phyloP scores from a whole-genome alignment of 2,888 invertebrate species.

The Dryobotodes eremita region DNA sequence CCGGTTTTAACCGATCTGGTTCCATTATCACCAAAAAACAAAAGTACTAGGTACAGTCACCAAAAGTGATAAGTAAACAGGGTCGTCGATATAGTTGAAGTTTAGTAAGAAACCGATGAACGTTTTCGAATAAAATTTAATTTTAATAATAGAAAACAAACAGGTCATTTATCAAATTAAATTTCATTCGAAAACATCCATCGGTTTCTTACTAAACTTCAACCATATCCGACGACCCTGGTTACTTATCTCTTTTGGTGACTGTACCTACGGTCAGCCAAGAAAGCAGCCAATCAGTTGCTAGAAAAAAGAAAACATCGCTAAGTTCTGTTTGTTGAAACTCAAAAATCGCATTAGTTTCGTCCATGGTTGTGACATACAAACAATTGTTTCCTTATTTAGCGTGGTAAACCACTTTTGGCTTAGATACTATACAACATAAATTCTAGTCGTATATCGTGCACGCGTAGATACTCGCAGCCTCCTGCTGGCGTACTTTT shows the following conservation, averaged over 20 bases:
- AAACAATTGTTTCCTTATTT: not conserved
- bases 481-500: slow-evolving; percentile 81
- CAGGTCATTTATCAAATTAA: too few relatives aligned
- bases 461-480: slow-evolving; percentile 47
- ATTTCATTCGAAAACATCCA: too few relatives aligned
- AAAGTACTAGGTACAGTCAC: not conserved
- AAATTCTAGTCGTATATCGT: slow-evolving; percentile 27
- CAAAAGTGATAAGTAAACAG: too few relatives aligned
- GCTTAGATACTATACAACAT: not conserved
- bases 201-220: too few relatives aligned
- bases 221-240: too few relatives aligned
- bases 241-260: too few relatives aligned
- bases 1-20: slow-evolving; percentile 22
- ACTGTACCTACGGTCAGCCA: not conserved
- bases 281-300: not conserved
- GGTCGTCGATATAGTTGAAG: too few relatives aligned
- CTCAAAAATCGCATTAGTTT: not conserved
- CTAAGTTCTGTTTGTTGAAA: not conserved
- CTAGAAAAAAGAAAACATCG: not conserved
- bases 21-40: slow-evolving; percentile 16
- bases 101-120: too few relatives aligned
- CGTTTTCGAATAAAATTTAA: too few relatives aligned
- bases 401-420: not conserved
- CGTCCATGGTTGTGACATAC: too few relatives aligned
- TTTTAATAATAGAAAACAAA: too few relatives aligned